Percentiles rank a stretch among this genome's conserved stretches.
Conservation (phyloP, 2,113 vertebrate species). For the Saccopteryx leptura region DNA sequence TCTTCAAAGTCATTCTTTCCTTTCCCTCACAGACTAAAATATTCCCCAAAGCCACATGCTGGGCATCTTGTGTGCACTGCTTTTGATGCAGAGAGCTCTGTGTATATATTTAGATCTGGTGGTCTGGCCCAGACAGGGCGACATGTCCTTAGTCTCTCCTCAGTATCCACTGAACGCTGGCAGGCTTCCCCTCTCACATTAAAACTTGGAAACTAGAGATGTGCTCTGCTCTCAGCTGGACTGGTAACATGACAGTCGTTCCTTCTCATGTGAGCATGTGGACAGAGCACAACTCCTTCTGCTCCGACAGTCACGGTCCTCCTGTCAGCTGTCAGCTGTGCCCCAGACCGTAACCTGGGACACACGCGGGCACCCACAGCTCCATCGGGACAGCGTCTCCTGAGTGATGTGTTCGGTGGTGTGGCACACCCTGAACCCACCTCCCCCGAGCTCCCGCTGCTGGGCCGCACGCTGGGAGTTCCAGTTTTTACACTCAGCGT, state of each 20-base stretch:
- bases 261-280: neutral
- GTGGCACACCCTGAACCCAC: rapidly evolving
- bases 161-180: neutral
- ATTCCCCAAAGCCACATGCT: neutral
- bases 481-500: neutral
- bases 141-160: neutral
- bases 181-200: neutral
- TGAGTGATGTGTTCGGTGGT: neutral
- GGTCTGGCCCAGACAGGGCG: neutral
- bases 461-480: neutral
- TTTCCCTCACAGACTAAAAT: neutral
- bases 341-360: rapidly evolving
- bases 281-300: neutral
- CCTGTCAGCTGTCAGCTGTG: neutral
- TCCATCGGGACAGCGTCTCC: neutral
- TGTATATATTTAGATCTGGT: neutral
- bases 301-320: neutral
- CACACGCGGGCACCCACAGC: neutral
- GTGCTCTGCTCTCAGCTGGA: neutral
- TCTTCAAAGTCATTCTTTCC: neutral
- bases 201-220: neutral
- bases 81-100: neutral
- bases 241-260: neutral
- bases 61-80: neutral
- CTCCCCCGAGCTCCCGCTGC: neutral